phyloP scores from a whole-genome alignment of 2,797 vertebrate species.

The Crenichthys baileyi region DNA sequence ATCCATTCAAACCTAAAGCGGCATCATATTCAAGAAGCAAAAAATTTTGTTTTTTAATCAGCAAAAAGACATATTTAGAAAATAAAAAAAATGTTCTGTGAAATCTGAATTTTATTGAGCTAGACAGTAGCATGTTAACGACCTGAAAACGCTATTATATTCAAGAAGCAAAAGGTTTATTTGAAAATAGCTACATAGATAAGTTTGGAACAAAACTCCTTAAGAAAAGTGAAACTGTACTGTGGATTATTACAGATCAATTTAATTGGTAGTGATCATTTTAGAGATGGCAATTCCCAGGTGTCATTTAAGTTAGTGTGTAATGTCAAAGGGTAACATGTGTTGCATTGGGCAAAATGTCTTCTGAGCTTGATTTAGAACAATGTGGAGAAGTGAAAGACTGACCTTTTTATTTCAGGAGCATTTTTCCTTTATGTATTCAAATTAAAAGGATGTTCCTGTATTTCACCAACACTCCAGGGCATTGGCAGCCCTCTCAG shows the following conservation, averaged over 20 bases:
- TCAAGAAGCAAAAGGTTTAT: not conserved
- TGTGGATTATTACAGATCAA: not conserved
- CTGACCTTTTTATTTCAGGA: not conserved
- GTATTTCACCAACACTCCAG: not conserved
- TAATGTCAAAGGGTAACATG: not conserved
- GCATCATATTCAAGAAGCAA: no score
- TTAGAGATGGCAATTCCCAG: not conserved
- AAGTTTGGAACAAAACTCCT: not conserved
- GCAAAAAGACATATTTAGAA: no score
- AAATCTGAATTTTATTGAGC: no score
- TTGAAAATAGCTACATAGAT: not conserved
- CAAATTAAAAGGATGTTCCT: not conserved
- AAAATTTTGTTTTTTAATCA: no score
- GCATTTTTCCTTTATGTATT: not conserved
- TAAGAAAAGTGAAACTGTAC: not conserved
- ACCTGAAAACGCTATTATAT: not conserved
- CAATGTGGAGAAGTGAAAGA: not conserved
- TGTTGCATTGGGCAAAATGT: not conserved
- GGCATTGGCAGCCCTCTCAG: constrained; percentile 30
- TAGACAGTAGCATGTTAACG: not conserved
- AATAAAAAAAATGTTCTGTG: no score
- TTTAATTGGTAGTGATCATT: not conserved
- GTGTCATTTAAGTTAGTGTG: not conserved
- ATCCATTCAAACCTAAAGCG: not conserved
- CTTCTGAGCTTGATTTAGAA: not conserved